Conservation (phyloP, 2,797 vertebrate species). For the Cyclura pinguis region DNA sequence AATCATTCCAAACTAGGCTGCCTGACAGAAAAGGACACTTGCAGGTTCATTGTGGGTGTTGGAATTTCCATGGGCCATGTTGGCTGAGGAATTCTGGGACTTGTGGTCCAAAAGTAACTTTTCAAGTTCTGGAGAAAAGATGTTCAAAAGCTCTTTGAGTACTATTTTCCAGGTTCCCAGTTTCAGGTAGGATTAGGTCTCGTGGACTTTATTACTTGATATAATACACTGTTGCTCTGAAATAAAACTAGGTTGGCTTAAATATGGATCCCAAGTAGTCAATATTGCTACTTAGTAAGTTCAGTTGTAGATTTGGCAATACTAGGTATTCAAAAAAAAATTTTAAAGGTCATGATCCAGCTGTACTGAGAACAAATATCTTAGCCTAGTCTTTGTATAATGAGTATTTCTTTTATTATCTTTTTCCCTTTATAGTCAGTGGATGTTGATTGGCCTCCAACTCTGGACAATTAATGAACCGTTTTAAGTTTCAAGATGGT, state of each 20-base stretch:
- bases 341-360: background rate
- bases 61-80: background rate
- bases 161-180: background rate
- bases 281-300: background rate
- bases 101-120: too few species aligned
- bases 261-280: too few species aligned
- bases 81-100: too few species aligned
- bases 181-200: background rate
- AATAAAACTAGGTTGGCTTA: too few species aligned
- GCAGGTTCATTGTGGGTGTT: background rate
- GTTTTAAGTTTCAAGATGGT: constrained; percentile 32
- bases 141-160: background rate
- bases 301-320: background rate
- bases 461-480: constrained; percentile 82
- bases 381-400: constrained; percentile 33
- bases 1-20: background rate
- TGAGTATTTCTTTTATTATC: background rate
- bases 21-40: background rate
- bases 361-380: background rate
- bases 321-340: background rate
- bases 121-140: background rate
- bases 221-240: too few species aligned
- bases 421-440: constrained; percentile 86
- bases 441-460: constrained; percentile 95
- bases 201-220: too few species aligned